Conservation (phyloP, 2,888 invertebrate genomes). For the Palloptera scutellata region DNA sequence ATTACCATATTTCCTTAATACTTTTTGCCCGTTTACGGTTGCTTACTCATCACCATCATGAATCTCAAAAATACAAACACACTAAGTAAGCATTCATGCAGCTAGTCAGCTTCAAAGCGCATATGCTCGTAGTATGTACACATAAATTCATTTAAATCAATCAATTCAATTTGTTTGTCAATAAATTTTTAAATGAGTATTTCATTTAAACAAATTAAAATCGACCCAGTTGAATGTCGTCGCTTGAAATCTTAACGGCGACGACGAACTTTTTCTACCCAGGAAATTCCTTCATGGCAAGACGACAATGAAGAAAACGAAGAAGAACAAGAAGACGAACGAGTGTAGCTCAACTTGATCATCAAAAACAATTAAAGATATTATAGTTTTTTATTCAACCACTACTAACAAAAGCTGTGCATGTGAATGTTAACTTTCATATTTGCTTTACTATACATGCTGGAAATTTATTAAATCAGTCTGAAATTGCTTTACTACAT, state of each 20-base stretch:
- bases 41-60: not conserved
- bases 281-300: no score
- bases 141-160: slow-evolving; percentile 66
- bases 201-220: slow-evolving; percentile 64
- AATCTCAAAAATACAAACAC: not conserved
- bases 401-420: slow-evolving; percentile 14
- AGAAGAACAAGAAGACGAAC: no score
- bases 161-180: slow-evolving; percentile 66
- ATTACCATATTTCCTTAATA: no score
- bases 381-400: not conserved
- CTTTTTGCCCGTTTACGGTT: no score
- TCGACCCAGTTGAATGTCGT: slow-evolving; percentile 59
- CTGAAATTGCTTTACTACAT: not conserved
- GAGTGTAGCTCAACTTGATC: slow-evolving; percentile 25
- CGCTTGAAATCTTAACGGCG: no score
- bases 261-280: no score
- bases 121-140: slow-evolving; percentile 33
- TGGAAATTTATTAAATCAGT: slow-evolving; percentile 16
- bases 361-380: slow-evolving; percentile 39
- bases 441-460: no score
- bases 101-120: not conserved
- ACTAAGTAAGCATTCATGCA: not conserved
- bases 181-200: slow-evolving; percentile 63
- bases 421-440: no score
- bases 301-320: no score